Evolutionary conservation across 2,888 invertebrate species (phyloP).

Genomic region (Caenorhabditis sp.): DNA sequence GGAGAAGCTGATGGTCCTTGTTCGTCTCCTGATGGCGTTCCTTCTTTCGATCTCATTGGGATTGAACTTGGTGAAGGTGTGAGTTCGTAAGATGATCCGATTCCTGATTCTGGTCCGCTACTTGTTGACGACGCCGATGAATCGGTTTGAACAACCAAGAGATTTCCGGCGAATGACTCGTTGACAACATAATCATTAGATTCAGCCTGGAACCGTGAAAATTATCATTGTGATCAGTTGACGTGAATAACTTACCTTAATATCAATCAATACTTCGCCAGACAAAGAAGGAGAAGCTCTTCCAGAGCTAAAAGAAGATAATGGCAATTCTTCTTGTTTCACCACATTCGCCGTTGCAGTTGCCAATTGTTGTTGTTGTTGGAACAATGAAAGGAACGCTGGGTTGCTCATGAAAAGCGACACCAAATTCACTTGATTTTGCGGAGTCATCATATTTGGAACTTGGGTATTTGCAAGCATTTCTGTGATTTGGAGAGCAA

Average conservation of each 20-base stretch:
- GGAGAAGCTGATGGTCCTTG: neutral
- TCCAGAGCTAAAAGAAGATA: neutral
- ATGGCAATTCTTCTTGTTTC: no score
- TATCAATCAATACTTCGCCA: neutral
- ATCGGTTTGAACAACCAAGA: no score
- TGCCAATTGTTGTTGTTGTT: neutral
- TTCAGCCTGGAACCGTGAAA: slow-evolving; percentile 3
- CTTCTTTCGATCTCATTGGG: neutral
- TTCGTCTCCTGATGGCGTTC: neutral
- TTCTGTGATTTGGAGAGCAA: no score
- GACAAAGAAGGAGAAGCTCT: neutral
- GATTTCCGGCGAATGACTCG: neutral
- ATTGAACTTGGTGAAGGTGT: slow-evolving; percentile 1
- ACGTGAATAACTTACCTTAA: slow-evolving; percentile 2
- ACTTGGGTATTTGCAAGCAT: neutral
- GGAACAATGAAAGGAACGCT: slow-evolving; percentile 14
- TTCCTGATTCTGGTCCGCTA: slow-evolving; percentile 48
- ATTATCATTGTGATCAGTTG: neutral
- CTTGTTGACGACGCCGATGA: slow-evolving; percentile 13
- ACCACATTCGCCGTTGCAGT: no score
- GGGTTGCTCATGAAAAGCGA: slow-evolving; percentile 32
- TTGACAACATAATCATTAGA: neutral
- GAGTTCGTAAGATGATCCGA: slow-evolving; percentile 30
- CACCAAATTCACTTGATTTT: slow-evolving; percentile 8
- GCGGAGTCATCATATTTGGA: neutral